Evolutionary conservation across 2,797 vertebrate genomes (phyloP).

Genomic region (Paramormyrops hopkinsi): DNA sequence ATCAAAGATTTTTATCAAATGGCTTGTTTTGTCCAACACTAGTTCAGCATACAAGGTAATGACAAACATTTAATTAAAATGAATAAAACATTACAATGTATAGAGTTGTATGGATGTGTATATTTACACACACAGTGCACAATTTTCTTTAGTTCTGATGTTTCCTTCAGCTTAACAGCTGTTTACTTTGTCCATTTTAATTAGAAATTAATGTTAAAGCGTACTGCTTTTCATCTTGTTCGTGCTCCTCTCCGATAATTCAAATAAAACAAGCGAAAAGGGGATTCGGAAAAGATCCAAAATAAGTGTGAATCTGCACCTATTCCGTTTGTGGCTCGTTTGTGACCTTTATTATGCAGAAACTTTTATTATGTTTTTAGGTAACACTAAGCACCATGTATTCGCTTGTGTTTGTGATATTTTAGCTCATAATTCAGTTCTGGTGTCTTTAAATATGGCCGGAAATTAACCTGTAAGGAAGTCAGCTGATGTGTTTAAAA

Average conservation of each 20-base stretch:
- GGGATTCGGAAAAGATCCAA: background rate
- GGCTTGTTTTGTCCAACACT: background rate
- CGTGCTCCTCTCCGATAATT: background rate
- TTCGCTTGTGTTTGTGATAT: background rate
- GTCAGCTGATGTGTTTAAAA: background rate
- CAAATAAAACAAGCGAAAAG: background rate
- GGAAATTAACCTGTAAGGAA: background rate
- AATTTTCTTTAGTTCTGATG: background rate
- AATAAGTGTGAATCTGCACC: background rate
- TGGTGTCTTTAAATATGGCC: background rate
- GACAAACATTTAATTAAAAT: background rate
- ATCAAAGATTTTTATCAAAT: background rate
- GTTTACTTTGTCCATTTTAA: background rate
- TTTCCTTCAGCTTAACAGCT: background rate
- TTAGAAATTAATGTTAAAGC: background rate
- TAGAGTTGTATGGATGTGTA: background rate
- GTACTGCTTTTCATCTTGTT: background rate
- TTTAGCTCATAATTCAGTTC: conserved; percentile 4
- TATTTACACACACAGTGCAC: background rate
- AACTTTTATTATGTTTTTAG: background rate
- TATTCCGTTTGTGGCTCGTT: background rate
- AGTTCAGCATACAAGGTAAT: background rate
- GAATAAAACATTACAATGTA: background rate
- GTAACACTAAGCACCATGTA: background rate
- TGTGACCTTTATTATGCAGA: background rate